These are phyloP conservation scores for Thymelicus sylvestris DNA, from an alignment of 2,888 invertebrate genomes.

Conservation along the genomic window DNA sequence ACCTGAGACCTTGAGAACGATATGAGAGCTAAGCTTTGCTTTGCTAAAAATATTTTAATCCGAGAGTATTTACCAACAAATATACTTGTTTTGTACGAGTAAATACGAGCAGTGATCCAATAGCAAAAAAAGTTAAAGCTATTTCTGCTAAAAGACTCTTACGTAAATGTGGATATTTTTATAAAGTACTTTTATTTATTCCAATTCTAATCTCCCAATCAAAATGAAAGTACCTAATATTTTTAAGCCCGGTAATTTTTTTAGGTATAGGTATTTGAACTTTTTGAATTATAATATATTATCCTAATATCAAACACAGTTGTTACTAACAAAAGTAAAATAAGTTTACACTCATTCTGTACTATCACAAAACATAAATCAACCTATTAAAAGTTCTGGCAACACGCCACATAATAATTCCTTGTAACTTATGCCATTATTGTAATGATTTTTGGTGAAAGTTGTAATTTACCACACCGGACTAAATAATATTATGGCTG, in stretches of 20 bases:
- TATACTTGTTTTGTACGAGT: no score
- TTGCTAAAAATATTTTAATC: no score
- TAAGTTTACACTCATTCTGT: conserved; percentile 2
- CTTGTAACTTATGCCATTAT: conserved; percentile 50
- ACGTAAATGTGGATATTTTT: no score
- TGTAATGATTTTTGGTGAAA: conserved; percentile 43
- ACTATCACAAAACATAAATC: conserved; percentile 44
- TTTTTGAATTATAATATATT: conserved; percentile 7
- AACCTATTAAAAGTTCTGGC: conserved; percentile 47
- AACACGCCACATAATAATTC: conserved; percentile 55
- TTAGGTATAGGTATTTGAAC: background rate
- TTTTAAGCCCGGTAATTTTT: background rate
- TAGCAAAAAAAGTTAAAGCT: no score
- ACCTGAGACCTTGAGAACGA: no score
- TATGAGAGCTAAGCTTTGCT: no score
- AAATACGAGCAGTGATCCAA: no score
- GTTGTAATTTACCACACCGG: conserved; percentile 38
- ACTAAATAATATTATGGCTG: conserved; percentile 8
- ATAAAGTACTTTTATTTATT: no score
- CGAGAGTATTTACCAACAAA: no score
- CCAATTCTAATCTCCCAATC: background rate
- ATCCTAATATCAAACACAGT: conserved; percentile 7
- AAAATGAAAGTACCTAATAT: conserved; percentile 8
- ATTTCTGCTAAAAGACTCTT: no score
- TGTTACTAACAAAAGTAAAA: background rate